Evolutionary conservation across 1,140 invertebrate genomes (phyloP).

Genomic region (Reticulitermes speratus): DNA sequence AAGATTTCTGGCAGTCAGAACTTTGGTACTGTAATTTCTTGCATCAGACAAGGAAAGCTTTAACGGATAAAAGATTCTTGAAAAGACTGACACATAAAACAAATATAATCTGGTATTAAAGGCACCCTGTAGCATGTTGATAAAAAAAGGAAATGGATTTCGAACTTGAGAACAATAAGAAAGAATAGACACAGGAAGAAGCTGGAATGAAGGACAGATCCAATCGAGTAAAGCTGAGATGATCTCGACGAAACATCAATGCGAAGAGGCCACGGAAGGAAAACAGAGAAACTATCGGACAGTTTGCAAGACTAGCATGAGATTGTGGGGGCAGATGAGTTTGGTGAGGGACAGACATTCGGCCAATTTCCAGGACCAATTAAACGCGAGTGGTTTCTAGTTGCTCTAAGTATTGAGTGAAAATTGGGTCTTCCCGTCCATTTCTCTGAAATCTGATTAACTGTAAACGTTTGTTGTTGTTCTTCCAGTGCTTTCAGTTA

Average conservation of each 20-base stretch:
- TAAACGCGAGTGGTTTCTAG: conserved; percentile 5
- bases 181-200: background rate
- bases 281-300: background rate
- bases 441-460: background rate
- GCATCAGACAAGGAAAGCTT: no score
- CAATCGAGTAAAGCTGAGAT: background rate
- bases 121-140: background rate
- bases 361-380: background rate
- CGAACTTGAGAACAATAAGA: background rate
- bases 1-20: no score
- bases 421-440: background rate
- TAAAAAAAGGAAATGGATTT: background rate
- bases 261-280: background rate
- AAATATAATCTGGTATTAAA: background rate
- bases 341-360: background rate
- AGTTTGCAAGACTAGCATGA: background rate
- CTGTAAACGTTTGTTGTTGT: background rate
- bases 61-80: no score
- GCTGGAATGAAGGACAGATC: background rate
- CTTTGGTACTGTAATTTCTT: no score
- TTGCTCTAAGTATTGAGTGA: background rate
- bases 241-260: background rate
- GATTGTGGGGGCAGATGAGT: background rate
- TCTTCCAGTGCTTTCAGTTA: background rate
- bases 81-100: background rate